Conservation (phyloP, 2,888 invertebrate genomes). For the Catonia carolina region DNA sequence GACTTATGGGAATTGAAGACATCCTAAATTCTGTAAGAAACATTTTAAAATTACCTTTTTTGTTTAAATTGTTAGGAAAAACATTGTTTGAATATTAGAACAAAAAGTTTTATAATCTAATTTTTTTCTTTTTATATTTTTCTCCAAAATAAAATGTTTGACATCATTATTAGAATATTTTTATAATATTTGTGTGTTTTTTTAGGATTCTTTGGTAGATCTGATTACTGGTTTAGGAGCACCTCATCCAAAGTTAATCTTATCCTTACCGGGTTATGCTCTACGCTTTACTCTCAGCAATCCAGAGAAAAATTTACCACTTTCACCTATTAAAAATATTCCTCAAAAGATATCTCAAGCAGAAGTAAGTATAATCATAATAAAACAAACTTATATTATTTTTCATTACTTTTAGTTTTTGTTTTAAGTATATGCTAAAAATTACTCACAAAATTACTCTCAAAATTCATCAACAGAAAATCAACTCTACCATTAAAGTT, state of each 20-base stretch:
- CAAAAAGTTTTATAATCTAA: too few relatives aligned
- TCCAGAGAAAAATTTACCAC: conserved; percentile 59
- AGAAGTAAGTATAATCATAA: conserved; percentile 42
- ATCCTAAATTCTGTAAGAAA: conserved; percentile 64
- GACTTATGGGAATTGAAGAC: conserved; percentile 67
- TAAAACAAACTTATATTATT: not conserved
- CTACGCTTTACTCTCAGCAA: conserved; percentile 59
- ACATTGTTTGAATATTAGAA: too few relatives aligned
- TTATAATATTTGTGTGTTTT: too few relatives aligned
- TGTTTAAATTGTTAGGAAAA: too few relatives aligned
- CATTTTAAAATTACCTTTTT: too few relatives aligned
- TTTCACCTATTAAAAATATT: conserved; percentile 54
- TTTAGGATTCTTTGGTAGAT: conserved; percentile 67
- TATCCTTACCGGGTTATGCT: conserved; percentile 64
- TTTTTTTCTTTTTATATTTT: too few relatives aligned
- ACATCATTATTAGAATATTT: too few relatives aligned
- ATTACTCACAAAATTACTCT: not conserved
- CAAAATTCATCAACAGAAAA: too few relatives aligned
- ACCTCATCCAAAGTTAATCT: conserved; percentile 60
- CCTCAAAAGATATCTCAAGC: conserved; percentile 53
- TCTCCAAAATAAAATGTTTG: too few relatives aligned
- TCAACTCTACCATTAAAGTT: too few relatives aligned
- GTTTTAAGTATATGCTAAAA: not conserved
- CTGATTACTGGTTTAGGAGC: conserved; percentile 62
- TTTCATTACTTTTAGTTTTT: not conserved